Evolutionary conservation across 1,140 invertebrate genomes (phyloP).

Genomic region (Panagrolaimus sp.): DNA sequence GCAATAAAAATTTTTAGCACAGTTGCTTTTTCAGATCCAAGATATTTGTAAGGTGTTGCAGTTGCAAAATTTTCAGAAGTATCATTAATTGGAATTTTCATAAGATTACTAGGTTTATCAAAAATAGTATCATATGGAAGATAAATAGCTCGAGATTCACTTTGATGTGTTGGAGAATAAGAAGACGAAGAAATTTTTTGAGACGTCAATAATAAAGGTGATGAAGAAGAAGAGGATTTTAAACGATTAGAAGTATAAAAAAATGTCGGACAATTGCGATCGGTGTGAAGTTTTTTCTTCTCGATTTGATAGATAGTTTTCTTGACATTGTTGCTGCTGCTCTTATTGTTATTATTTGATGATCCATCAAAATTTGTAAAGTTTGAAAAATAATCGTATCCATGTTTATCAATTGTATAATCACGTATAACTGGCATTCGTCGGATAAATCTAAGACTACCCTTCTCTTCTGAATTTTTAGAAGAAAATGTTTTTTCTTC

Average conservation of each 20-base stretch:
- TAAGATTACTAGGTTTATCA: not conserved
- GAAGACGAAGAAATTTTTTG: not conserved
- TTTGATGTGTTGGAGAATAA: not conserved
- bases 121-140: slow-evolving; percentile 2
- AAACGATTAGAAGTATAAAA: not conserved
- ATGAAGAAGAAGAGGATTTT: not conserved
- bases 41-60: slow-evolving; percentile 8
- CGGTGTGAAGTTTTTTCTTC: slow-evolving; percentile 10
- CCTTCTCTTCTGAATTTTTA: not conserved
- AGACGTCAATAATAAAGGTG: not conserved
- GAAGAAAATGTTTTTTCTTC: not conserved
- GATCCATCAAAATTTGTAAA: not conserved
- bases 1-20: slow-evolving; percentile 9
- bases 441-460: not conserved
- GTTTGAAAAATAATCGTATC: slow-evolving; percentile 2
- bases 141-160: slow-evolving; percentile 12
- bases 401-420: not conserved
- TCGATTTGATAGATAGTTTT: slow-evolving; percentile 14
- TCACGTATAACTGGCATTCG: not conserved
- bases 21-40: slow-evolving; percentile 6
- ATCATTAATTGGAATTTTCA: slow-evolving; percentile 1
- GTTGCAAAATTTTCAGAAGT: not conserved
- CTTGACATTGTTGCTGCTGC: not conserved
- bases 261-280: not conserved
- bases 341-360: not conserved